Conservation (phyloP, 2,888 invertebrate genomes). For the Dysmachus trigonus region DNA sequence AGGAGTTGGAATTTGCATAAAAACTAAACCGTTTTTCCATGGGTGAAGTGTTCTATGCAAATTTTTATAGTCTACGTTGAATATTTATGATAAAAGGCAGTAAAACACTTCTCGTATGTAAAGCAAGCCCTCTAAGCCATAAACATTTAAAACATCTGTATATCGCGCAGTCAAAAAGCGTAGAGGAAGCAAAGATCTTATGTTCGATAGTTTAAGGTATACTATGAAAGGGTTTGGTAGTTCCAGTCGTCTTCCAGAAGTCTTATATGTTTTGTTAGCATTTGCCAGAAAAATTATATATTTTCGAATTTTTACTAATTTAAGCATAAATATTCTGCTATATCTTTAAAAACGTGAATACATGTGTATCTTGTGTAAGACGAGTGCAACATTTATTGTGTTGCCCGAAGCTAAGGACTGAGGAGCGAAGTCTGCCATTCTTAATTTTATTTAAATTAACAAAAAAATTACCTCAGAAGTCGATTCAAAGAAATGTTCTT, state of each 20-base stretch:
- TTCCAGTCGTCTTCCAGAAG: background rate
- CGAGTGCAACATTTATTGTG: too few relatives aligned
- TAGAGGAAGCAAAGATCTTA: background rate
- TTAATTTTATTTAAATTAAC: too few relatives aligned
- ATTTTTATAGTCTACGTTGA: background rate
- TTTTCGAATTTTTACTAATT: too few relatives aligned
- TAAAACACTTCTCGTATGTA: background rate
- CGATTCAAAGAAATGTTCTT: too few relatives aligned
- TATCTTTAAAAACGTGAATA: too few relatives aligned
- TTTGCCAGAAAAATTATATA: too few relatives aligned
- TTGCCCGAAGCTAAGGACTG: too few relatives aligned
- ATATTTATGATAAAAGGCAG: background rate
- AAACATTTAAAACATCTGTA: background rate
- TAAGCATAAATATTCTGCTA: too few relatives aligned
- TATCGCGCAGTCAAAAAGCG: background rate
- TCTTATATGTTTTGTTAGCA: background rate
- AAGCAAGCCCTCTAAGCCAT: background rate
- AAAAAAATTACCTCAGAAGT: too few relatives aligned
- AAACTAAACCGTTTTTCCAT: background rate
- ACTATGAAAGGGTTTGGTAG: background rate
- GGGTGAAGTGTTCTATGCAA: background rate
- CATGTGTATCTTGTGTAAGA: too few relatives aligned
- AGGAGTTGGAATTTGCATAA: background rate
- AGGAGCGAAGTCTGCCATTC: too few relatives aligned
- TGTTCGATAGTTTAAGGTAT: background rate